Base-by-base conservation (phyloP, 2,113 vertebrate species). In the Indicator indicator region DNA sequence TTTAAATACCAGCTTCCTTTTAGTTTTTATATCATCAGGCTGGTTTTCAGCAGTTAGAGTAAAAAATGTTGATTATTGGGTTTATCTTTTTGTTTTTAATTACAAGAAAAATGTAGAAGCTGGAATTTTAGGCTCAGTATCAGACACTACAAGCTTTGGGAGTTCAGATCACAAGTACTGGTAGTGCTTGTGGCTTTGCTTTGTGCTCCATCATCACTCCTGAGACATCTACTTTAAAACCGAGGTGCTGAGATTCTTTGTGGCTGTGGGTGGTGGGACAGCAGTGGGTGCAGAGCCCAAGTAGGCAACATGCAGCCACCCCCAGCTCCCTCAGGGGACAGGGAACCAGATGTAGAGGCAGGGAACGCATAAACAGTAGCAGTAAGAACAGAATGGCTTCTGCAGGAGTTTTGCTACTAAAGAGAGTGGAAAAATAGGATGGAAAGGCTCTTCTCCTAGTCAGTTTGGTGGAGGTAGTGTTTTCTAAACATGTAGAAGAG, bases 111-210 rank as follows among this genome's bases (percentile, higher is more conserved):
- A 33, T 64, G 27, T 59, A 33, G 56, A 77, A 93, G 24, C 46
- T 71, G 38, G 42, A 28, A 9, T 77, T 83, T 21, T 4, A 46
- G 24, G 30, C 27, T 65, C 18, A 27, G 4, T 58, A 30, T 55
- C 32, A 60, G 63, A 52, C 16, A 9, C 26, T 23, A 21, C 27
- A 40, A 46, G 24, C 42, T 69, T 72, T 23, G n/a, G 18, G 59
- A 92, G 33, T 42, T 92, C 24, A 52, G 48, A 52, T 76, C 16
- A 21, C 32, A 52, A 77, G 70, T 70, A 30, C 16, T 46, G 60
- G 20, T 62, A n/a, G 10, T 0, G 0, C n/a, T 83, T 80, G 5
- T 16, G 9, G 11, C 48, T 64, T 55, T 60, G 63, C 62, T 67
- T 60, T 68, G 40, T 74, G 30, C 50, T 89, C 46, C 17, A 10